Base-by-base conservation (phyloP, 1,140 invertebrate species). In the Leucophenga varia region DNA sequence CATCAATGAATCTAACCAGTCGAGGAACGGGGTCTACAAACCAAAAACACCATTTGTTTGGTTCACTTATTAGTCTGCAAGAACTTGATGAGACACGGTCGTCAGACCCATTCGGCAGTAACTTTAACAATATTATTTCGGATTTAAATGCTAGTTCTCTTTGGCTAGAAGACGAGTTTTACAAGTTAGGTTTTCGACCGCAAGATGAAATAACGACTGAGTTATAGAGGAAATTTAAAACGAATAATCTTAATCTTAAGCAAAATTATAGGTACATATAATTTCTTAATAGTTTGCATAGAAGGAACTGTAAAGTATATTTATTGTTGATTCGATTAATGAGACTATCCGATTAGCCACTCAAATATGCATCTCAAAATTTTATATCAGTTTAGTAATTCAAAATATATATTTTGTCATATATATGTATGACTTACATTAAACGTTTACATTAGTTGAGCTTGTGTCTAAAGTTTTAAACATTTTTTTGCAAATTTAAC, bases 161-260 rank as follows among this genome's bases (percentile, higher is more conserved):
- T 39, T 84, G 82, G 71, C 76, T 84, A 46, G 83, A 85, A 49
- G 84, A 86, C 55, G 84, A 86, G 64, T 86, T 86, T 64, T 83
- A 83, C 55, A 83, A 83, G 57, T 76, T 87, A 43, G 85, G 85
- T 35, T 85, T 86, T 64, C 77, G 85, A 57, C 85, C 85, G 22
- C 85, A 87, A 64, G 85, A 87, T 69, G 85, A 86, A 76, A 86
- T 87, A 43, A 87, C 85, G 21, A 87, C 85, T 35, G 85, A 87
- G 77, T 78, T 86, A 59, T 86, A 77, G 58, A 45, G 44, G 21
- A 4, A 18, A 12, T 19, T 37, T 2, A 10, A 28, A 21, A 20
- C 9, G 8, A 18, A 12, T 52, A 41, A 21, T 30, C 39, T 8
- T 28, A 40, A 12, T 53, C 45, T 20, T 47, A 36, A 3, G 43